phyloP scores from a whole-genome alignment of 1,140 invertebrate genomes.

The Achatina immaculata region DNA sequence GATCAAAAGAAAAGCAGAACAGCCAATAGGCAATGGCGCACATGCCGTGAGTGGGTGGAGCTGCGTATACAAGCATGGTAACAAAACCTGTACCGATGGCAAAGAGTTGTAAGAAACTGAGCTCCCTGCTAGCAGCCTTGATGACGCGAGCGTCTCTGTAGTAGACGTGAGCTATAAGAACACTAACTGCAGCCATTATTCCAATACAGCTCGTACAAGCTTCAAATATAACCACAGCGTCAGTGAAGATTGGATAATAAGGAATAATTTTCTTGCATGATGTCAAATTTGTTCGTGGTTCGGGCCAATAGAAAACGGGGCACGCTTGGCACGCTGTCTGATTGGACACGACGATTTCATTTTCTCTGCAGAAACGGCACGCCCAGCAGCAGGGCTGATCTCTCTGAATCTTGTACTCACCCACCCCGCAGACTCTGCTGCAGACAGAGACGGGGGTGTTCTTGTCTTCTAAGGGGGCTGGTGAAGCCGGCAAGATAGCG shows the following conservation, averaged over 20 bases:
- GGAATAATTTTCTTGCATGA: slow-evolving; percentile 70
- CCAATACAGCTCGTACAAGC: slow-evolving; percentile 73
- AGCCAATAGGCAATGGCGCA: slow-evolving; percentile 74
- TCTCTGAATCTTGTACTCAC: slow-evolving; percentile 29
- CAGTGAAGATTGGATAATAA: slow-evolving; percentile 23
- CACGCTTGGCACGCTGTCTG: slow-evolving; percentile 45
- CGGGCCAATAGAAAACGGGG: slow-evolving; percentile 56
- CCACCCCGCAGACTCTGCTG: slow-evolving; percentile 36
- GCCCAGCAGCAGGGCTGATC: slow-evolving; percentile 40
- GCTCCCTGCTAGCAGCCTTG: slow-evolving; percentile 88
- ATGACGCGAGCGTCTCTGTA: slow-evolving; percentile 90
- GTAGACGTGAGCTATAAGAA: slow-evolving; percentile 79
- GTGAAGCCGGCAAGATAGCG: background rate
- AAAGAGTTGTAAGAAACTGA: slow-evolving; percentile 87
- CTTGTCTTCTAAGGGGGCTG: background rate
- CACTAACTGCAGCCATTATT: slow-evolving; percentile 61
- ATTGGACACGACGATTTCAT: slow-evolving; percentile 47
- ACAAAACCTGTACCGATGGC: slow-evolving; percentile 91
- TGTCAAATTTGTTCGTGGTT: slow-evolving; percentile 72
- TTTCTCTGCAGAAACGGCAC: slow-evolving; percentile 43
- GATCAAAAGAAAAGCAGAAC: slow-evolving; percentile 90
- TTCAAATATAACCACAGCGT: slow-evolving; percentile 68
- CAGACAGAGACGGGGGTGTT: slow-evolving; percentile 42
- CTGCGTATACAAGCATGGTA: slow-evolving; percentile 86
- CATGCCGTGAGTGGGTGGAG: slow-evolving; percentile 73